phyloP scores from a whole-genome alignment of 2,888 invertebrate genomes.

The Arctia plantaginis region DNA sequence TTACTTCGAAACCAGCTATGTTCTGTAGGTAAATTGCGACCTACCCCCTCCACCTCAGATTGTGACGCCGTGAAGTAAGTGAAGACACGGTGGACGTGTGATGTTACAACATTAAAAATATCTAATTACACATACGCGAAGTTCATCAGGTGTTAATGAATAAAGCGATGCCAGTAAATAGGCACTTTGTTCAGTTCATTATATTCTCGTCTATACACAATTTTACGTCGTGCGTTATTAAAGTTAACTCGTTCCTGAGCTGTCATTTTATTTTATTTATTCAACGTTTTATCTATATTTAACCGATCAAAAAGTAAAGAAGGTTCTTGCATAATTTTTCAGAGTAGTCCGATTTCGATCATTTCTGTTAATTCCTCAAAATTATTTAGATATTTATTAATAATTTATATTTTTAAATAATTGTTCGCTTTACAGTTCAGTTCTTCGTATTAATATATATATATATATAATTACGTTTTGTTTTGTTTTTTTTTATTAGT shows the following conservation, averaged over 20 bases:
- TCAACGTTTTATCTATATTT: too few species aligned
- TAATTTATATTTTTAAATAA: too few species aligned
- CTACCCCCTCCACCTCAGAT: not conserved
- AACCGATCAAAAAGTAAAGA: not conserved
- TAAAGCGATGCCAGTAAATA: constrained; percentile 5
- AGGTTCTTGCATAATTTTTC: not conserved
- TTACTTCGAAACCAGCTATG: not conserved
- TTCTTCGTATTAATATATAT: too few species aligned
- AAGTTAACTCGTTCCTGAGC: not conserved
- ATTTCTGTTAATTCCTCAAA: too few species aligned
- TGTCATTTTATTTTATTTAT: not conserved
- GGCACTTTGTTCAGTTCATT: constrained; percentile 3
- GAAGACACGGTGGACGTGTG: not conserved
- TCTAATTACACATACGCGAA: not conserved
- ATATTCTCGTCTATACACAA: not conserved
- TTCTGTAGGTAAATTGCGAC: not conserved
- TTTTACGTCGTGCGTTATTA: not conserved
- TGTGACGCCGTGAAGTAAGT: not conserved
- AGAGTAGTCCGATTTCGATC: too few species aligned
- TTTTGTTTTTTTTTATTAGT: too few species aligned
- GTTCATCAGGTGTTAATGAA: constrained; percentile 14
- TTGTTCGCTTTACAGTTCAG: too few species aligned
- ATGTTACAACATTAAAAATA: constrained; percentile 6
- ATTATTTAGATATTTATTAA: too few species aligned
- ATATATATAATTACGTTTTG: too few species aligned